Evolutionary conservation across 2,888 invertebrate species (phyloP), one percentile per base, ranked within the genome.

Genomic region (Troides oblongomaculatus): DNA sequence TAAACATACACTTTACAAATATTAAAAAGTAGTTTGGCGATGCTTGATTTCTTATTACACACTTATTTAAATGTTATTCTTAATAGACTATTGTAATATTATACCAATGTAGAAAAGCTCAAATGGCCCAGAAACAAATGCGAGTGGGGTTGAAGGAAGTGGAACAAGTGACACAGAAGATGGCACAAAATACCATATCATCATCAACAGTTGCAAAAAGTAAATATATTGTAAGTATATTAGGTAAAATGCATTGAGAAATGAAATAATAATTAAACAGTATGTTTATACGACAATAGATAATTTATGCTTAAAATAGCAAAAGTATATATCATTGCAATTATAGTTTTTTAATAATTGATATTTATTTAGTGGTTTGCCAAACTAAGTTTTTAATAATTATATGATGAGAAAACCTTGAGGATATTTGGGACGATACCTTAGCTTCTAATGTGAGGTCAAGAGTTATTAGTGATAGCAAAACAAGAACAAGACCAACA

Each of bases 211-310:
- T 79, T 0, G 81, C 79, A 0, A 88, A 82, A 67, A 89, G 83
- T 71, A 90, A 85, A 75, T 76, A 77, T 46, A 85, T 78, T 73
- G 92, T 92, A 81, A 86, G 90, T 85, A 64, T 57, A 46, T 57
- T 10, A 57, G 18, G 46, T 60, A 58, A 50, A 50, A 17, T 50
- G 18, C 18, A 17, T 18, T 17, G 14, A 50, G 2, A 50, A 50
- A 50, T 30, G 30, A 30, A 3, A 50, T 14, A 50, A 17, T 17
- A 5, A 50, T 2, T 50, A 50, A 14, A 14, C 50, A 50, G 50
- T 17, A 50, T 18, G 14, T 50, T 17, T 50, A 14, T 1, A 14
- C 17, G 39, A 39, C 7, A 10, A 10, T 39, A 1, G 39, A 39
- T 39, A 39, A 39, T 39, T 39, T 39, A 10, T 39, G 10, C 7